These are phyloP conservation scores for Leucophenga varia DNA, from an alignment of 1,140 invertebrate species.

Conservation along the genomic window DNA sequence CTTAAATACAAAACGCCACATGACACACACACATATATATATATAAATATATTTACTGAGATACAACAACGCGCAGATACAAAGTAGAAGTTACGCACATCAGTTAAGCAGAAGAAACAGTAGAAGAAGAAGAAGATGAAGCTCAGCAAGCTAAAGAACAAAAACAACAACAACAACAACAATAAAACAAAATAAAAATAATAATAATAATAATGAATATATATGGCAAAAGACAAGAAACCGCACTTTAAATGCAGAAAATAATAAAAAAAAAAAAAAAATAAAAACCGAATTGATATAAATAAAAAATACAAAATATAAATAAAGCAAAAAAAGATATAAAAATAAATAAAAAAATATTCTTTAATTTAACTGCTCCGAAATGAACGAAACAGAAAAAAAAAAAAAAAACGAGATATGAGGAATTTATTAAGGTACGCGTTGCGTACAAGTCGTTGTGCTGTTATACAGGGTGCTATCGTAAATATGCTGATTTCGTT, in stretches of 20 bases:
- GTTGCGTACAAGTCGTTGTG: no score
- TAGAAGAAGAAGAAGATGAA: conserved; percentile 5
- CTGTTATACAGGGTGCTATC: no score
- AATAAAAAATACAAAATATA: conserved; percentile 52
- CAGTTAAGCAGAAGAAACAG: conserved; percentile 2
- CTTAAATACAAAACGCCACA: conserved; percentile 41
- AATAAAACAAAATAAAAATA: conserved; percentile 17
- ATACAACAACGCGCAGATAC: conserved; percentile 49
- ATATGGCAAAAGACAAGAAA: conserved; percentile 51
- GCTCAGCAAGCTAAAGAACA: conserved; percentile 6
- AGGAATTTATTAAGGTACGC: conserved; percentile 8
- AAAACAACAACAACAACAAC: conserved; percentile 9
- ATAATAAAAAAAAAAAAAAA: conserved; percentile 2
- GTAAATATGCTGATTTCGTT: no score
- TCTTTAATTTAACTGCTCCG: conserved; percentile 48
- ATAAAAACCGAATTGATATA: conserved; percentile 22
- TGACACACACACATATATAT: conserved; percentile 20
- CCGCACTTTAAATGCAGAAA: conserved; percentile 46
- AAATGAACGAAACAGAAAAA: conserved; percentile 6
- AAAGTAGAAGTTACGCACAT: neutral
- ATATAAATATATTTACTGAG: conserved; percentile 39
- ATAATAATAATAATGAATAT: conserved; percentile 53
- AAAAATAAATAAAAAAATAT: conserved; percentile 52
- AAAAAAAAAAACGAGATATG: conserved; percentile 26
- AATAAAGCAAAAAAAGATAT: conserved; percentile 21